Conservation (phyloP, 2,797 vertebrate species). For the Sternarchorhynchus goeldii region DNA sequence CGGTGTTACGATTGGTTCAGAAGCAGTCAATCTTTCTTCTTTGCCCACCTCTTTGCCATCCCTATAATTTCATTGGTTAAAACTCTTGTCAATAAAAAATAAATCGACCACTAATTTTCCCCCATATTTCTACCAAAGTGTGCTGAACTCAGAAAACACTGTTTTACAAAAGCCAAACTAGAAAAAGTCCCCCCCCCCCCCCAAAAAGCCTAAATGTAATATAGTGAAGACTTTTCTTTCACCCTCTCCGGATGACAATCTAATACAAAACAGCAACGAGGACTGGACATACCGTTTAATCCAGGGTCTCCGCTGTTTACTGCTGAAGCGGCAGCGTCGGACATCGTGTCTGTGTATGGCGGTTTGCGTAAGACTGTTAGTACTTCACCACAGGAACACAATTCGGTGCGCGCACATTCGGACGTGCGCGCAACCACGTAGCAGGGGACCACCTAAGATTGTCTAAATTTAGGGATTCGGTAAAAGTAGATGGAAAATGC, state of each 20-base stretch:
- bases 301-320: slow-evolving; percentile 74
- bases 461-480: not conserved
- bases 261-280: rapidly evolving
- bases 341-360: slow-evolving; percentile 67
- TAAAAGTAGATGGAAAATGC: not conserved
- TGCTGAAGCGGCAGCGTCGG: slow-evolving; percentile 68
- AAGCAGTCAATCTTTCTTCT: not conserved
- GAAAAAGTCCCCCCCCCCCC: slow-evolving; percentile 33
- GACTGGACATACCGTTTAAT: slow-evolving; percentile 73
- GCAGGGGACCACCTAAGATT: slow-evolving; percentile 16
- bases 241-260: slow-evolving; percentile 20
- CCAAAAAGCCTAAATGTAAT: rapidly evolving
- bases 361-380: slow-evolving; percentile 64
- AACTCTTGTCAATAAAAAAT: slow-evolving; percentile 27
- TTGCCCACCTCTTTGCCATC: not conserved
- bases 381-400: slow-evolving; percentile 46
- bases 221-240: not conserved
- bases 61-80: slow-evolving; percentile 31
- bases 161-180: slow-evolving; percentile 55
- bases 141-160: slow-evolving; percentile 31
- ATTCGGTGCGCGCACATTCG: slow-evolving; percentile 62
- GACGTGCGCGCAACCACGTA: slow-evolving; percentile 59
- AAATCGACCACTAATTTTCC: not conserved
- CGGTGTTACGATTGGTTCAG: slow-evolving; percentile 57
- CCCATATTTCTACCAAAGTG: not conserved